Evolutionary conservation across 2,888 invertebrate genomes (phyloP), one percentile per base, ranked within the genome.

Genomic region (Cacoxenus indagator): DNA sequence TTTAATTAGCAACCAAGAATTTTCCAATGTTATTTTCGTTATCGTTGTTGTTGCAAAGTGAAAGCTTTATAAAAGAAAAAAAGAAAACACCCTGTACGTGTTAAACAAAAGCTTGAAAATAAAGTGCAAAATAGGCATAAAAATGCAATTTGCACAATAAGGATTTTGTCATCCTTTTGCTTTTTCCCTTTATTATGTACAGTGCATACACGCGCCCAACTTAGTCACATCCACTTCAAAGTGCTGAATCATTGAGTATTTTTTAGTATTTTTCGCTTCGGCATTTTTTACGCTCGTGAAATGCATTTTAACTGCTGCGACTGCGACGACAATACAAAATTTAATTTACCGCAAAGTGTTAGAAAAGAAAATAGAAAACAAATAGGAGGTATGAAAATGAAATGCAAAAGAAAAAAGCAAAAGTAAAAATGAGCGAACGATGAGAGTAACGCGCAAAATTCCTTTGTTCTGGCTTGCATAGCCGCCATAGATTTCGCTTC

Each of bases 311-410:
- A 73, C 68, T 65, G 72, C 72, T 61, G 73, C 74, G 71, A 78
- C 78, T 65, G 72, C 72, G 64, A 74, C 74, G 71, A 78, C 78
- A 78, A 78, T 78, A 72, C 72, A 72, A 78, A 75, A 76, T 77
- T 78, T 76, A 78, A 78, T 78, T 78, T 78, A 78, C 76, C 78
- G 78, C 78, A 78, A 72, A 75, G 75, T 75, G 77, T 78, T 76
- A 72, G 73, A 73, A 78, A 74, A 67, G 66, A 73, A 74, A 72
- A 70, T 57, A 68, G 51, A 72, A 67, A 37, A 37, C 8, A 4
- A 37, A 37, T 29, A 8, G 19, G 73, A 75, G 73, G 70, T 75
- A 55, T 67, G 43, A 37, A 37, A 14, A 61, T 4, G 37, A 43
- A 43, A 24, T 62, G 19, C n/a, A 22, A 43, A 62, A 6, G 22